phyloP scores from a whole-genome alignment of 2,797 vertebrate genomes.

The Acropternis orthonyx region DNA sequence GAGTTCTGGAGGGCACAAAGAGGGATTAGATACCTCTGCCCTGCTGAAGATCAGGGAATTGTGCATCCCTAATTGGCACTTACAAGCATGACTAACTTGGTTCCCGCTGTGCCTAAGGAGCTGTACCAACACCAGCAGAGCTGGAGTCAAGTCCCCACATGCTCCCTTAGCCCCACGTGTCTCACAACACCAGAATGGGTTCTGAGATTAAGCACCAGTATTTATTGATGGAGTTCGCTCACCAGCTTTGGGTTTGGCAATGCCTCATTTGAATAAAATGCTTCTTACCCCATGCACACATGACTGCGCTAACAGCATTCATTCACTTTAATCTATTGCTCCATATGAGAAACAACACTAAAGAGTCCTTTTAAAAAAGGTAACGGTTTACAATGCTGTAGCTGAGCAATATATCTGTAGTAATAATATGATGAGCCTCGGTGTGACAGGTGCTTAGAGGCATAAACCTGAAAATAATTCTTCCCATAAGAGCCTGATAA shows the following conservation, averaged over 20 bases:
- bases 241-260: not conserved
- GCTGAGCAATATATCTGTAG: not conserved
- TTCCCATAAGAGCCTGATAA: not conserved
- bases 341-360: not conserved
- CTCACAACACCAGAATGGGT: not conserved
- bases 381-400: not conserved
- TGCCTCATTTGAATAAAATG: not conserved
- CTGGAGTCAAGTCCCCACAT: not conserved
- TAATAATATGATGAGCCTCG: not conserved
- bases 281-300: not conserved
- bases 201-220: not conserved
- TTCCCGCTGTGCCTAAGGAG: not conserved
- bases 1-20: not conserved
- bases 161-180: not conserved
- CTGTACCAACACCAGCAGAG: fast-evolving
- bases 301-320: not conserved
- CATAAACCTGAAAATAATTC: not conserved
- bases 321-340: not conserved
- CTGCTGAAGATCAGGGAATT: not conserved
- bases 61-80: not conserved
- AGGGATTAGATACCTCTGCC: not conserved
- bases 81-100: not conserved
- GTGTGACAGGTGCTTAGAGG: not conserved
- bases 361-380: not conserved
- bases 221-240: not conserved